Percentiles rank a stretch among this genome's conserved stretches.
These are phyloP conservation scores for Saguinus imperator DNA, from an alignment of 2,113 vertebrate species.

Conservation along the genomic window DNA sequence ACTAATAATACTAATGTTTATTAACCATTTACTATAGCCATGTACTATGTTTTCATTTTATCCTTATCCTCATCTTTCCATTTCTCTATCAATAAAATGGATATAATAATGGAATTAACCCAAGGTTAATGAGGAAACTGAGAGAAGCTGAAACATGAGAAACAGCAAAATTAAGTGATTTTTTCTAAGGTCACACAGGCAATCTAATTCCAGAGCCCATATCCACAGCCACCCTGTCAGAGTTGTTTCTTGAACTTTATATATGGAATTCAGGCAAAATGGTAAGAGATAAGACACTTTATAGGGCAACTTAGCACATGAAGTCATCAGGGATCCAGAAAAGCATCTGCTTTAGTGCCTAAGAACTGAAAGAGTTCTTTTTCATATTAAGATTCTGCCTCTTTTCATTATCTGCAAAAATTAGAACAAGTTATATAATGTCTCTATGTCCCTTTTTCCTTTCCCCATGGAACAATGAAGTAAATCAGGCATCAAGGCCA, in stretches of 20 bases:
- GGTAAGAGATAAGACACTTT: background rate
- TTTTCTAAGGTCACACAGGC: background rate
- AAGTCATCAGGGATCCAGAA: background rate
- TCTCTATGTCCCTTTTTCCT: background rate
- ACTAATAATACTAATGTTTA: background rate
- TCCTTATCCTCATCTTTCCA: background rate
- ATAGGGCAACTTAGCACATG: background rate
- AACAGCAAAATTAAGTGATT: background rate
- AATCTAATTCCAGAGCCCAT: background rate
- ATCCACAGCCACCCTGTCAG: background rate
- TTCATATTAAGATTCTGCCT: background rate
- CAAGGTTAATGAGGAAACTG: background rate
- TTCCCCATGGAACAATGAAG: background rate
- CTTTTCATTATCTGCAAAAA: background rate
- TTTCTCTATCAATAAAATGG: too few species aligned
- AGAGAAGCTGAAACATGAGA: background rate
- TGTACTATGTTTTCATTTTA: background rate
- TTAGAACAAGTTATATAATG: background rate
- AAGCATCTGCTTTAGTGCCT: background rate
- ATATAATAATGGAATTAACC: too few species aligned
- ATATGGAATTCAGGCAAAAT: background rate
- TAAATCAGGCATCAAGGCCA: background rate
- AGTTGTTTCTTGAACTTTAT: background rate
- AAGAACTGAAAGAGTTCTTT: background rate
- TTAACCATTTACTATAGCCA: background rate